Base-by-base conservation (phyloP, 2,888 invertebrate genomes). In the Yponomeuta sedellus region DNA sequence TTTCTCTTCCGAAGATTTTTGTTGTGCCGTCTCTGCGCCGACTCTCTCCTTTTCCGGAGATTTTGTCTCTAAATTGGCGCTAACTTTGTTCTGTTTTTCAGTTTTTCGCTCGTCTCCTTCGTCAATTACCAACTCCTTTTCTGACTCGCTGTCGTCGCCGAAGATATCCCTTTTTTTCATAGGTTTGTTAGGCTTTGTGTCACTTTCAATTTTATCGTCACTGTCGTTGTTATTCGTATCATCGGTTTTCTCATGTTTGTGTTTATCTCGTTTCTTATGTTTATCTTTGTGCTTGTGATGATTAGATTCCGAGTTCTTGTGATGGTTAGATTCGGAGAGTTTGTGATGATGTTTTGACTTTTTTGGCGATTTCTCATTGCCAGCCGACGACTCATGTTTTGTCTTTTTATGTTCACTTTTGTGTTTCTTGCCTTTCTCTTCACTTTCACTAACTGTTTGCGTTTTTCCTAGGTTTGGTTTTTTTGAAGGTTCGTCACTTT, bases 51-150 rank as follows among this genome's bases (percentile, higher is more conserved):
- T 69, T 69, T 75, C 75, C 57, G 63, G 70, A 52, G 44, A 16
- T 52, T 52, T 52, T 12, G 66, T 39, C 52, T 44, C 58, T 56
- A 70, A 68, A 66, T 70, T 70, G 22, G 75, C 16, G 44, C 44
- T 68, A 68, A 71, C 66, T 56, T 74, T 75, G 67, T 72, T 72
- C 70, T 74, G 67, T 71, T 69, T 69, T 75, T 75, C 57, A 52
- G 44, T 5, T 52, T 52, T 52, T 12, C 8, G 3, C 16, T 69
- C 66, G 56, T 52, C 65, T 6, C 67, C 64, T 58, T 72, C 69
- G 68, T 86, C 86, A 59, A 85, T 85, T 10, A 86, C 75, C 66
- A 87, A 74, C 67, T 82, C 81, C 68, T 78, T 82, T 71, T 86
- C 86, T 4, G 58, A 58, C 39, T 65, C 65, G n/a, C 64, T 64